Evolutionary conservation across 2,797 vertebrate species (phyloP).

Genomic region (Megaceryle alcyon): DNA sequence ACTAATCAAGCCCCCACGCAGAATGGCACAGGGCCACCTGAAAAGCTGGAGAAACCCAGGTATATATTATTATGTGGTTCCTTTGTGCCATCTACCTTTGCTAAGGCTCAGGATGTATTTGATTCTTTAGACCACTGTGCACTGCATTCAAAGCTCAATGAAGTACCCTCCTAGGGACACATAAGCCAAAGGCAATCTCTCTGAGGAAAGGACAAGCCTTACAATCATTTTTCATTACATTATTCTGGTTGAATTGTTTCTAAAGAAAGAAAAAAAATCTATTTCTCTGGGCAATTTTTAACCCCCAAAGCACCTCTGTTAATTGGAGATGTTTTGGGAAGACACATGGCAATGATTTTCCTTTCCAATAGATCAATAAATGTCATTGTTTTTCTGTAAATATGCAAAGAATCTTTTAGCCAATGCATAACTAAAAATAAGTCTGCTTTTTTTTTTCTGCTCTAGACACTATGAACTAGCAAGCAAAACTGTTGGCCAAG

Average conservation of each 20-base stretch:
- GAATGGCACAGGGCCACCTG: background rate
- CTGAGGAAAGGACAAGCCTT: background rate
- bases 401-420: background rate
- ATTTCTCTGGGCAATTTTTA: background rate
- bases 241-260: background rate
- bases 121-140: background rate
- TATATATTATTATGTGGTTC: background rate
- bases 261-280: background rate
- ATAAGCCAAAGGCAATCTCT: background rate
- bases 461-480: background rate
- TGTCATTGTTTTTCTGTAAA: background rate
- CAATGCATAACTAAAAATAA: background rate
- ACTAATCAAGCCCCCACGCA: accelerated
- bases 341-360: background rate
- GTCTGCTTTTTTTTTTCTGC: background rate
- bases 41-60: background rate
- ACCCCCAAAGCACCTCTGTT: accelerated
- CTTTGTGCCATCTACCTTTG: background rate
- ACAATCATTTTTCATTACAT: background rate
- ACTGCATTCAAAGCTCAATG: background rate
- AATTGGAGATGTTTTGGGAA: background rate
- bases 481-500: background rate
- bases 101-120: background rate
- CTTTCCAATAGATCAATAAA: background rate
- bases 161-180: background rate